phyloP scores from a whole-genome alignment of 2,797 vertebrate genomes.

The Urophycis tenuis region DNA sequence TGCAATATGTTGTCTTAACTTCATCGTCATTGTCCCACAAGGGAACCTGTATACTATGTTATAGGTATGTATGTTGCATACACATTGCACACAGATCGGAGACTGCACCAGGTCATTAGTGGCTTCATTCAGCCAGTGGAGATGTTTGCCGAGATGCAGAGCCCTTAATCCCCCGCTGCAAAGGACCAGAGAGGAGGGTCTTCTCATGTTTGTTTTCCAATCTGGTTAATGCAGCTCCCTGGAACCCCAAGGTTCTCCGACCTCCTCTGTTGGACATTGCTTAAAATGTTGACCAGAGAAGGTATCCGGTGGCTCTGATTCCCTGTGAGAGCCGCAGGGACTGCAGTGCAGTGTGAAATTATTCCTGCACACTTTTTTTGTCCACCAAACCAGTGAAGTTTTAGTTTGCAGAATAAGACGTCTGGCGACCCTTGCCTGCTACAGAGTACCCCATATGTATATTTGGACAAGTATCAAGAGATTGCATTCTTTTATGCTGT shows the following conservation, averaged over 20 bases:
- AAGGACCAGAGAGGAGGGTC: constrained; percentile 3
- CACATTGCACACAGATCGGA: constrained; percentile 23
- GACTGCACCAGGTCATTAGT: constrained; percentile 36
- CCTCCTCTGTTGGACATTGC: neutral
- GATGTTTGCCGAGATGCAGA: constrained; percentile 37
- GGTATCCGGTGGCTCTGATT: neutral
- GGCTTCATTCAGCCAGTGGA: constrained; percentile 23
- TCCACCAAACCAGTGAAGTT: neutral
- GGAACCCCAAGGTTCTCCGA: neutral
- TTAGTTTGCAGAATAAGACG: constrained; percentile 21
- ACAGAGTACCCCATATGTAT: constrained; percentile 11
- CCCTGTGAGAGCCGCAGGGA: neutral
- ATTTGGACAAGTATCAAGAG: neutral
- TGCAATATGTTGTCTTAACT: neutral
- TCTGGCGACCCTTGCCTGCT: constrained; percentile 18
- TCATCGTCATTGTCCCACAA: neutral
- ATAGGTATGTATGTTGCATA: constrained; percentile 40
- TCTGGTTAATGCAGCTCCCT: neutral
- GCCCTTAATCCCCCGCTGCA: constrained; percentile 15
- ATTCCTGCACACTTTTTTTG: neutral
- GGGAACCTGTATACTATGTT: too few relatives aligned
- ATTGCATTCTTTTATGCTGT: constrained; percentile 2
- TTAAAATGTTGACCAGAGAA: neutral
- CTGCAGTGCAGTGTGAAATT: neutral
- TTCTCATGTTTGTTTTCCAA: constrained; percentile 9